phyloP scores from a whole-genome alignment of 2,113 vertebrate species.

The Castor canadensis region DNA sequence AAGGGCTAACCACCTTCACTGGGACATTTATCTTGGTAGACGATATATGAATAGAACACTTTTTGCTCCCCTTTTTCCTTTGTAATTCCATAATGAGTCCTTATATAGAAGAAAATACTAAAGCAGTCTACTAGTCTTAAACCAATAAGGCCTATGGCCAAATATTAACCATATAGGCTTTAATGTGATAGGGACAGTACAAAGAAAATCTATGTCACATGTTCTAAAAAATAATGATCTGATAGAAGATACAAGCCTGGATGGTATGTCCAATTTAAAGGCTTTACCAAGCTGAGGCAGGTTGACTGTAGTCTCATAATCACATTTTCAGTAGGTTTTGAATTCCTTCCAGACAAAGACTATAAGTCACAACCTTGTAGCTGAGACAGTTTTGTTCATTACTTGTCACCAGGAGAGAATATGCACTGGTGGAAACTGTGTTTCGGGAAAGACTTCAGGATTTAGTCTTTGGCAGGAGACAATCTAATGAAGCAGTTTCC shows the following conservation, averaged over 20 bases:
- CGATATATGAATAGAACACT: neutral
- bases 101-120: neutral
- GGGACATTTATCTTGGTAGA: neutral
- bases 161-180: neutral
- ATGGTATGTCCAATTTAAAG: neutral
- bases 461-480: neutral
- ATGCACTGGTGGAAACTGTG: fast-evolving
- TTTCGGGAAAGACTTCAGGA: neutral
- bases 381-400: neutral
- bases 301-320: neutral
- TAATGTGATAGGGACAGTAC: neutral
- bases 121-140: neutral
- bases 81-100: neutral
- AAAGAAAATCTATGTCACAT: neutral
- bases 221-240: neutral
- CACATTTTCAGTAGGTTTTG: neutral
- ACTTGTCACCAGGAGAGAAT: neutral
- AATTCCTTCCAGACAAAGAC: neutral
- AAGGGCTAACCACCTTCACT: neutral
- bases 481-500: neutral
- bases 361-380: neutral
- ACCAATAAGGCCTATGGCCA: neutral
- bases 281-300: neutral
- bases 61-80: neutral
- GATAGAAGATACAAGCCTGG: neutral